Evolutionary conservation across 1,140 invertebrate species (phyloP).

Genomic region (Drosophila kepulauana): DNA sequence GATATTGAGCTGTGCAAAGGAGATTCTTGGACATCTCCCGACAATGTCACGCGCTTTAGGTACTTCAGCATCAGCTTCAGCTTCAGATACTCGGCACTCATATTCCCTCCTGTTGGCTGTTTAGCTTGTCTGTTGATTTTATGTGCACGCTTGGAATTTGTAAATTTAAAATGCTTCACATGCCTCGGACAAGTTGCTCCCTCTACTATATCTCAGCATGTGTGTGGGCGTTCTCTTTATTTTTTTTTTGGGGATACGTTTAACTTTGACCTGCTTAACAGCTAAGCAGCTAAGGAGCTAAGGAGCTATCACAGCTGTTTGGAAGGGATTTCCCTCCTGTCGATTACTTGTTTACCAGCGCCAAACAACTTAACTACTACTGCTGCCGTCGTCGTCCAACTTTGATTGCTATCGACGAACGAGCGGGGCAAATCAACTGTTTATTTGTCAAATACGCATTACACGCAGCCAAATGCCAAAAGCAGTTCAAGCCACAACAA

Average conservation of each 20-base stretch:
- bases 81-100: constrained; percentile 4
- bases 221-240: constrained; percentile 6
- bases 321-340: constrained; percentile 36
- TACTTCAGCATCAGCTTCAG: constrained; percentile 2
- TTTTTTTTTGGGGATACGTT: constrained; percentile 18
- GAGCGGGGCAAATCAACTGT: constrained; percentile 75
- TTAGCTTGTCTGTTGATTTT: constrained; percentile 74
- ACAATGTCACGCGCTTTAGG: constrained; percentile 48
- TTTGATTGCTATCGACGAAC: constrained; percentile 74
- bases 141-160: constrained; percentile 78
- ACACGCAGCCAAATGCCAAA: constrained; percentile 62
- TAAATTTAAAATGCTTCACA: constrained; percentile 80
- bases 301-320: constrained; percentile 32
- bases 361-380: constrained; percentile 83
- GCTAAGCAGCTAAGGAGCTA: constrained; percentile 51
- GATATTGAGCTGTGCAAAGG: constrained; percentile 56
- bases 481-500: constrained; percentile 37
- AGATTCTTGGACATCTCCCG: constrained; percentile 36
- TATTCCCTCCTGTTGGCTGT: constrained; percentile 4
- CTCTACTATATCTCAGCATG: neutral
- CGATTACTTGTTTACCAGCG: constrained; percentile 80
- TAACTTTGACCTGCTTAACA: constrained; percentile 75
- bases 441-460: constrained; percentile 84
- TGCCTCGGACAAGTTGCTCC: constrained; percentile 33
- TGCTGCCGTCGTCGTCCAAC: constrained; percentile 44